Evolutionary conservation across 2,113 vertebrate genomes (phyloP).

Genomic region (Danio rerio): GRCz12tu NC_133187.1:32138001-32138500

Average conservation of each 20-base stretch:
- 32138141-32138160: no score
- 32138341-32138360: background rate
- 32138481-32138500: conserved; percentile 24
- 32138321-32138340: no score
- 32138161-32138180: no score
- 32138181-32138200: no score
- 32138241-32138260: no score
- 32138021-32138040: background rate
- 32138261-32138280: background rate
- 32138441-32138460: conserved; percentile 42
- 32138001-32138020: background rate
- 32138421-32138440: conserved; percentile 23
- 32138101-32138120: no score
- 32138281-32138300: background rate
- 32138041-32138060: background rate
- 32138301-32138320: no score
- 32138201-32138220: no score
- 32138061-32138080: background rate
- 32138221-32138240: no score
- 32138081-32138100: background rate
- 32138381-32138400: background rate
- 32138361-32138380: background rate
- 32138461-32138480: conserved; percentile 24
- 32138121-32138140: no score
- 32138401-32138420: conserved; percentile 24